These are phyloP conservation scores for Lepidocolaptes lacrymiger DNA, from an alignment of 2,797 vertebrate genomes.

Conservation along the genomic window DNA sequence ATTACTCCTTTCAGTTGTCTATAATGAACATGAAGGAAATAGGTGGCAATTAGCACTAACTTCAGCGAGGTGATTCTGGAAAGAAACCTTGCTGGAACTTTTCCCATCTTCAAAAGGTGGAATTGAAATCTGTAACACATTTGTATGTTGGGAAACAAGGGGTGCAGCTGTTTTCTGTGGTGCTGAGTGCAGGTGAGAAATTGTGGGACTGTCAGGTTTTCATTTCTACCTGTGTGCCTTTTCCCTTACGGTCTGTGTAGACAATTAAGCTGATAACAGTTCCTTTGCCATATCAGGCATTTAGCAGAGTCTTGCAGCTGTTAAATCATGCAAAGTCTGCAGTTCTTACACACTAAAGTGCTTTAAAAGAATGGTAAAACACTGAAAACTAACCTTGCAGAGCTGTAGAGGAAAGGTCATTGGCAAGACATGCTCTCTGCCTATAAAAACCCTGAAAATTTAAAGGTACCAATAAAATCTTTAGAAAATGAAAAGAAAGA, in stretches of 20 bases:
- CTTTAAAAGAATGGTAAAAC: background rate
- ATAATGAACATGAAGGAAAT: background rate
- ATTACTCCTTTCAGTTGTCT: background rate
- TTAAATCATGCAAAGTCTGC: background rate
- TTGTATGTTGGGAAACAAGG: background rate
- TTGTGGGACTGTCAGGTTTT: background rate
- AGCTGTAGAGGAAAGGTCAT: background rate
- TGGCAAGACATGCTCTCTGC: background rate
- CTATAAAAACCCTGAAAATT: background rate
- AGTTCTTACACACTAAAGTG: background rate
- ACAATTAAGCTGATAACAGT: background rate
- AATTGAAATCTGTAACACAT: background rate
- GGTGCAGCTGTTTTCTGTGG: background rate
- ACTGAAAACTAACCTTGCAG: background rate
- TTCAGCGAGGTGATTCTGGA: background rate
- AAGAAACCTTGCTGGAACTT: background rate
- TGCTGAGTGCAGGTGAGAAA: background rate
- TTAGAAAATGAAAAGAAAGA: background rate
- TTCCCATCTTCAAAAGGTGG: background rate
- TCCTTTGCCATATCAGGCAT: background rate
- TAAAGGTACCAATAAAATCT: slow-evolving; percentile 17
- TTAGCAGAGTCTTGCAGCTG: background rate
- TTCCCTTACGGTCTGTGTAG: background rate
- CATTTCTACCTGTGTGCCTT: background rate
- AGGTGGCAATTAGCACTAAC: background rate